Evolutionary conservation across 2,888 invertebrate species (phyloP), one percentile per base, ranked within the genome.

Genomic region (Ectropis crepuscularia): DNA sequence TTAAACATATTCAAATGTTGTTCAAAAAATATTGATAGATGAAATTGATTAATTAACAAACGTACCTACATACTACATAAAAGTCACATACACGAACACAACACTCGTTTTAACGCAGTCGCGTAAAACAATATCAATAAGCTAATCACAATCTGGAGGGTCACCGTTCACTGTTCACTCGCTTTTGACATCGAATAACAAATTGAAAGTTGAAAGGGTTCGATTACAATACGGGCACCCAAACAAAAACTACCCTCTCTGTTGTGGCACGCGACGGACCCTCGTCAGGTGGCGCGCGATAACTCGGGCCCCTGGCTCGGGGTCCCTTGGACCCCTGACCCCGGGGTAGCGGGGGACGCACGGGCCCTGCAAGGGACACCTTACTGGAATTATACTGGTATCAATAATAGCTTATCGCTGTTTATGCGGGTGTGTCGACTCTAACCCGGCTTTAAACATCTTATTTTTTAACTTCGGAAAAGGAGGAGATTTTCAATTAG

Each of bases 191-290:
- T 65, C 63, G 48, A 65, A 65, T 65, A 66, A 65, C 61, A 66
- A 63, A 65, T 67, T 64, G 67, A 63, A 63, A 63, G 51, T 68
- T 65, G 61, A 66, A 61, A 64, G 67, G 64, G 64, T 60, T 62
- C 65, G 51, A 69, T 69, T 69, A 69, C 65, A 67, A 71, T 71
- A 63, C 71, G 71, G 71, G 64, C 9, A 36, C 60, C 60, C 64
- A 57, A 65, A 59, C 59, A 60, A 60, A 61, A 63, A 42, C 49
- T 49, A 49, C 49, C 53, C 66, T 41, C 47, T 12, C 46, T 50
- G 43, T 45, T 63, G 70, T 59, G 54, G 61, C 64, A 55, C 61
- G 61, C 60, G 67, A 28, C 59, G 46, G 50, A 11, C 57, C 57
- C 46, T 48, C 60, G 59, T 63, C 62, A 59, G 53, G 62, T 63